Conservation (phyloP, 2,113 vertebrate species). For the Tragulus kanchil region DNA sequence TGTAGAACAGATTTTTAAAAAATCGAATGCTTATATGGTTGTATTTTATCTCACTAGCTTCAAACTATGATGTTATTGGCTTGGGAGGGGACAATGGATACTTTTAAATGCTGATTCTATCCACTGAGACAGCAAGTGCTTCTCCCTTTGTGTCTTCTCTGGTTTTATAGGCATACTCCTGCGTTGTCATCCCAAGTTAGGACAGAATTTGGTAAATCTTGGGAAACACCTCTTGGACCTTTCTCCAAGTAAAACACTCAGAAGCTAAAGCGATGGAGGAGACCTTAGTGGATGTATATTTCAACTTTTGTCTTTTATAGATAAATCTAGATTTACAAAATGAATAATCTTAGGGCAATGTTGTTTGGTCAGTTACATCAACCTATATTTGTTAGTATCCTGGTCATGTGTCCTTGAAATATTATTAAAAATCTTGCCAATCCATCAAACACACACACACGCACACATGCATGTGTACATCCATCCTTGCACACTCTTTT, state of each 20-base stretch:
- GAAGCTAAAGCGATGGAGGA: neutral
- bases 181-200: neutral
- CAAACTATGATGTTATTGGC: neutral
- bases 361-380: neutral
- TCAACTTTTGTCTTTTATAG: neutral
- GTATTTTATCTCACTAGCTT: slow-evolving; percentile 44
- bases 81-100: neutral
- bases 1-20: neutral
- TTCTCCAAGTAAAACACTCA: neutral
- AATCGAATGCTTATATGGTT: neutral
- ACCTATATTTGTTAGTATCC: neutral
- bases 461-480: neutral
- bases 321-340: slow-evolving; percentile 22
- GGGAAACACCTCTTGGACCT: neutral
- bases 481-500: too few relatives aligned
- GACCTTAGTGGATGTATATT: neutral
- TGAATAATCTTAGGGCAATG: neutral
- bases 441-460: neutral
- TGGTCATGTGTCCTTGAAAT: neutral
- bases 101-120: neutral
- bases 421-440: neutral
- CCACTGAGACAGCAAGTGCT: neutral
- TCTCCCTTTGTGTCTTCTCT: neutral
- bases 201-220: neutral
- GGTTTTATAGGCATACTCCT: neutral